phyloP scores from a whole-genome alignment of 2,888 invertebrate species.

The Caenorhabditis uteleia region DNA sequence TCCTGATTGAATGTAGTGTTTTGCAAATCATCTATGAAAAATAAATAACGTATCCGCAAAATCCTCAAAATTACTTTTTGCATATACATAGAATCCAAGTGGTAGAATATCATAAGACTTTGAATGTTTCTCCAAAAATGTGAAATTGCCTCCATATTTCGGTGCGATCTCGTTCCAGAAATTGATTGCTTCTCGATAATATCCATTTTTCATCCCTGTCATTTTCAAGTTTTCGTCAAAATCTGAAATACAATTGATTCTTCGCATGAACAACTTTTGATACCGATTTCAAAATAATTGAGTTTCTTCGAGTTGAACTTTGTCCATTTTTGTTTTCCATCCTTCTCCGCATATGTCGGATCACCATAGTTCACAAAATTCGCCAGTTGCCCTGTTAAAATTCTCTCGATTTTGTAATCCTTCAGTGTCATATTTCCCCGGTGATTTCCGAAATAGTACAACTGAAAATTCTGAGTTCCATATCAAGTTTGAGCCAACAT shows the following conservation, averaged over 20 bases:
- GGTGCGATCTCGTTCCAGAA: slow-evolving; percentile 25
- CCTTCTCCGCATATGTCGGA: slow-evolving; percentile 26
- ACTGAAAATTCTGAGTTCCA: no score
- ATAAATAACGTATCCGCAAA: no score
- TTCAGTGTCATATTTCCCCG: slow-evolving; percentile 23
- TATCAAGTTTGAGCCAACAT: no score
- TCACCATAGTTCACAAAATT: slow-evolving; percentile 36
- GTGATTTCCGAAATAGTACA: slow-evolving; percentile 42
- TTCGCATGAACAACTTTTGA: no score
- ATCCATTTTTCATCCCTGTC: slow-evolving; percentile 26
- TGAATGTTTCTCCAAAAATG: slow-evolving; percentile 5
- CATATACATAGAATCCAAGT: no score
- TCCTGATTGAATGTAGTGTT: no score
- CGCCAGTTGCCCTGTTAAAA: slow-evolving; percentile 40
- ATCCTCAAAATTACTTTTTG: no score
- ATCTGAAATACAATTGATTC: no score
- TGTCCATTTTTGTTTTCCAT: slow-evolving; percentile 21
- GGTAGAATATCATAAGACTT: slow-evolving; percentile 15
- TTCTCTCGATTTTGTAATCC: slow-evolving; percentile 36
- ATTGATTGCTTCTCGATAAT: slow-evolving; percentile 17
- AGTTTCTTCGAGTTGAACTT: slow-evolving; percentile 13
- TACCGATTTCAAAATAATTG: slow-evolving; percentile 34
- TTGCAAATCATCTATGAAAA: no score
- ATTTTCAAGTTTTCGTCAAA: slow-evolving; percentile 38
- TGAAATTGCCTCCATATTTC: background rate